Base-by-base conservation (phyloP, 2,888 invertebrate genomes). In the Caenorhabditis angaria region DNA sequence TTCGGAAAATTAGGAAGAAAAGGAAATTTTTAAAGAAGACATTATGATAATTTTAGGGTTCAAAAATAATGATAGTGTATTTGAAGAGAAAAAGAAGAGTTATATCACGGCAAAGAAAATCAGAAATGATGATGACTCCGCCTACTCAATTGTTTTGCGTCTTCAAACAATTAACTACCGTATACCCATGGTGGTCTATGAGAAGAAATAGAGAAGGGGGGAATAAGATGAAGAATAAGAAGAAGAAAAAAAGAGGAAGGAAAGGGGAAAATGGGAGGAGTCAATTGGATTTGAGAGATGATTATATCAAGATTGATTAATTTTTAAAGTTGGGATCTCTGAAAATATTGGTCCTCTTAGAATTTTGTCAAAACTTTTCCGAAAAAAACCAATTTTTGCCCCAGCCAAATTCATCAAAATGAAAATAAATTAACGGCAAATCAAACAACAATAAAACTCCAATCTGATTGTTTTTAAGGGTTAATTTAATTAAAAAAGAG, bases 121-220 rank as follows among this genome's bases (percentile, higher is more conserved):
- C 55, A 27, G 18, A 32, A 56, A n/a, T 56, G 22, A 56, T n/a
- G 32, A 56, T 55, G 65, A 62, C 71, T 64, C 71, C 71, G 67
- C 72, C 67, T 59, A 35, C 55, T 62, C 62, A 64, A 70, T 70
- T 70, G 70, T 66, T 71, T 51, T 20, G 22, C 12, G 24, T 67
- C 71, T 35, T 61, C 67, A 72, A 72, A 72, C 72, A 67, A 72
- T 72, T 72, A 72, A 67, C 64, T 72, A 72, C 72, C 67, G 72
- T 72, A 72, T 67, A 58, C 67, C 62, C 59, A 55, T 41, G 32
- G 32, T 47, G 27, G 58, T 48, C n/a, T n/a, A n/a, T n/a, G n/a
- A 50, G 50, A 6, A 50, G 5, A 8, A 50, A 50, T n/a, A n/a
- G n/a, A n/a, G n/a, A n/a, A n/a, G n/a, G n/a, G n/a, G n/a, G n/a